A percentile compares a stretch with the other conserved stretches of the same genome.
phyloP scores from a whole-genome alignment of 2,888 invertebrate species.

The Barypeithes pellucidus region DNA sequence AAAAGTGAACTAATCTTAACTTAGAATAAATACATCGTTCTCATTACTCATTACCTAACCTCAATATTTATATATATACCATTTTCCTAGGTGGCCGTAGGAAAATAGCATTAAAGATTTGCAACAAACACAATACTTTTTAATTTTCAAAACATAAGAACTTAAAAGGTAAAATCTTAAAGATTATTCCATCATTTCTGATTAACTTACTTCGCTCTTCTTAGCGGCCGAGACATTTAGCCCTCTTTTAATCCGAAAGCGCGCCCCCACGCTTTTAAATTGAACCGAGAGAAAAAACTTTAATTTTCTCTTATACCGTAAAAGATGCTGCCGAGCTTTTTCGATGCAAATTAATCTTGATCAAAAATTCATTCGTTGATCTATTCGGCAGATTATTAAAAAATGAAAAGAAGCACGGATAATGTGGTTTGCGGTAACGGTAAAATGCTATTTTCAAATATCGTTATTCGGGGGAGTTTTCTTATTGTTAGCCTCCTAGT shows the following conservation, averaged over 20 bases:
- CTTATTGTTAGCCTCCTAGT: not conserved
- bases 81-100: too few relatives aligned
- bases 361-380: slow-evolving; percentile 50
- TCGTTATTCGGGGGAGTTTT: not conserved
- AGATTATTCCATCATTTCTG: slow-evolving; percentile 25
- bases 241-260: slow-evolving; percentile 42
- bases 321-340: slow-evolving; percentile 44
- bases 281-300: slow-evolving; percentile 39
- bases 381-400: slow-evolving; percentile 41
- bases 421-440: slow-evolving; percentile 35
- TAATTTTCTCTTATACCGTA: slow-evolving; percentile 42
- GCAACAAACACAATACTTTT: too few relatives aligned
- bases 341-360: slow-evolving; percentile 49
- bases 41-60: too few relatives aligned
- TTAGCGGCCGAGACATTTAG: slow-evolving; percentile 31
- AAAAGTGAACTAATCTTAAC: too few relatives aligned
- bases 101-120: too few relatives aligned
- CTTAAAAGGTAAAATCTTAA: slow-evolving; percentile 19
- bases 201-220: slow-evolving; percentile 41
- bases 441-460: slow-evolving; percentile 27
- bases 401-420: slow-evolving; percentile 34
- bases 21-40: too few relatives aligned
- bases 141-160: slow-evolving; percentile 9
- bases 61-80: too few relatives aligned
- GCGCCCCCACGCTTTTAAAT: slow-evolving; percentile 17